phyloP scores from a whole-genome alignment of 2,113 vertebrate genomes.

The Eretmochelys imbricata region DNA sequence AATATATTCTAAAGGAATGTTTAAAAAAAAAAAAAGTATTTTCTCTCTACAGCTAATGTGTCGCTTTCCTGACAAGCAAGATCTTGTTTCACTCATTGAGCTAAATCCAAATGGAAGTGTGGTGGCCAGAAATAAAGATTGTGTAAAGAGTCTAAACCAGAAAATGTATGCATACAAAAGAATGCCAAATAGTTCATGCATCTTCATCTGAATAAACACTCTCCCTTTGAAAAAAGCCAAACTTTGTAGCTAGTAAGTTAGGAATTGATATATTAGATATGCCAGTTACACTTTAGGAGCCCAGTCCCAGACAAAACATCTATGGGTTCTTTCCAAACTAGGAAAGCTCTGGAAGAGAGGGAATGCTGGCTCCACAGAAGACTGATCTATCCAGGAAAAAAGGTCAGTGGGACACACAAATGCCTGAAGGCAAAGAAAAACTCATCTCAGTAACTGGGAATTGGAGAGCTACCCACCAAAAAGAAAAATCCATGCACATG shows the following conservation, averaged over 20 bases:
- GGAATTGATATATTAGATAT: background rate
- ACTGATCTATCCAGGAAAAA: background rate
- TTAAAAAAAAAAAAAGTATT: background rate
- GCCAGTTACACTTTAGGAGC: background rate
- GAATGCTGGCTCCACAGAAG: background rate
- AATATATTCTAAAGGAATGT: background rate
- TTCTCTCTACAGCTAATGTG: background rate
- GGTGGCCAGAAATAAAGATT: background rate
- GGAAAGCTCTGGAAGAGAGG: background rate
- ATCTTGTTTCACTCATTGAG: slow-evolving; percentile 10
- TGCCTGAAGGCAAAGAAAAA: background rate
- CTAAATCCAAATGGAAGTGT: background rate
- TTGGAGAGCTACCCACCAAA: background rate
- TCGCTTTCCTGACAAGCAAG: background rate
- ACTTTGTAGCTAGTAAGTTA: background rate
- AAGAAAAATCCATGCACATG: background rate
- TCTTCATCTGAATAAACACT: background rate
- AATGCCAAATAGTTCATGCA: background rate
- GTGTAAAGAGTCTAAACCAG: background rate
- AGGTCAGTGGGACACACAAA: background rate
- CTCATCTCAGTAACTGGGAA: background rate
- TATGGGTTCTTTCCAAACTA: background rate
- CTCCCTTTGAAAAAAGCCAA: background rate
- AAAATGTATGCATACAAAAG: background rate
- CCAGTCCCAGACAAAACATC: background rate